Base-by-base conservation (phyloP, 2,113 vertebrate genomes). In the Daphoenositta chrysoptera region DNA sequence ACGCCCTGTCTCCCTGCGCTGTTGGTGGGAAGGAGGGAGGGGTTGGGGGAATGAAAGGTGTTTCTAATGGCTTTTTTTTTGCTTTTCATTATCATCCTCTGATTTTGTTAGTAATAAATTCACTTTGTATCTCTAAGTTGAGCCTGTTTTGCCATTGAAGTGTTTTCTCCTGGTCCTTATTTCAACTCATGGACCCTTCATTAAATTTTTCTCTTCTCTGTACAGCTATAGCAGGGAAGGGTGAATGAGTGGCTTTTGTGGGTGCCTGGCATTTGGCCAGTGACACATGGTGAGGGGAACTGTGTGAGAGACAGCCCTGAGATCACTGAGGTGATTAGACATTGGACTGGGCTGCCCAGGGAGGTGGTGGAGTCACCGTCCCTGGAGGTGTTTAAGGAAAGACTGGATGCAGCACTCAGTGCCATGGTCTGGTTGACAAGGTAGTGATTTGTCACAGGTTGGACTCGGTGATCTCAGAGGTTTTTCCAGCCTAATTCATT, bases 1-100 rank as follows among this genome's bases (percentile, higher is more conserved):
- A 5, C 1, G 1, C 22, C 8, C 39, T 12, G 2, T 33, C 30
- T 77, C 73, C 14, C 58, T n/a, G 18, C 2, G 3, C 23, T 50
- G 28, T 27, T 0, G 0, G 6, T n/a, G 47, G 58, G 30, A 51
- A 42, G 37, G 47, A 78, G 9, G 11, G 47, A 78, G 8, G 8
- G 14, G 5, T 14, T 42, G 58, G 7, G 5, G 27, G 30, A 78
- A 53, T 37, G 42, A 27, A 53, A 53, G 11, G 16, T n/a, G 9
- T 18, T 63, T 78, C n/a, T 42, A 53, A 42, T 31, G 37, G 31
- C 24, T 64, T 57, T 9, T 57, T 9, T 45, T 45, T 73, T 73
- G 24, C 24, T 45, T 73, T 35, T 35, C 24, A 28, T 44, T 57
- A 28, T 44, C 8, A 10, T 42, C 18, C 30, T 63, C 24, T 51